These are phyloP conservation scores for Clarias gariepinus DNA, from an alignment of 2,113 vertebrate genomes.

Conservation along the genomic window DNA sequence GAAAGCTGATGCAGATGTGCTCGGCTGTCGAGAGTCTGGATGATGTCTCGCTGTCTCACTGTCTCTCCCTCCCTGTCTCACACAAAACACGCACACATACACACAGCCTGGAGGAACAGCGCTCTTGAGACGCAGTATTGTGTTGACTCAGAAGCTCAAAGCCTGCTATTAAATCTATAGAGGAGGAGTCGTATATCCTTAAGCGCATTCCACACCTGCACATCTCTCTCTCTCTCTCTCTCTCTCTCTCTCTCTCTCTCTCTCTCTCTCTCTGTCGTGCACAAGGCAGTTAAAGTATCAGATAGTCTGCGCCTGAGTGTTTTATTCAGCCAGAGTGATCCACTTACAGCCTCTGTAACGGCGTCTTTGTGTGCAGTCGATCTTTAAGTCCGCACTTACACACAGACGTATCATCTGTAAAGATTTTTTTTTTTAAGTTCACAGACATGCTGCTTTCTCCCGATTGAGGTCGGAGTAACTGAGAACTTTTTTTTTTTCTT, in stretches of 20 bases:
- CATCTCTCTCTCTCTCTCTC: background rate
- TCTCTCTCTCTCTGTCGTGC: too few species aligned
- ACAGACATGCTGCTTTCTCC: background rate
- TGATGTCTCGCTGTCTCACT: background rate
- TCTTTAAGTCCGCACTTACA: background rate
- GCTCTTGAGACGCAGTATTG: background rate
- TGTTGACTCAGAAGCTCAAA: constrained; percentile 12
- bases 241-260: background rate
- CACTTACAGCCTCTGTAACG: background rate
- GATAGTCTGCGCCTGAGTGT: background rate
- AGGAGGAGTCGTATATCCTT: background rate
- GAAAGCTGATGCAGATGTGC: constrained; percentile 26
- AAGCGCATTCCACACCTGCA: constrained; percentile 11
- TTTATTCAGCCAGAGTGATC: background rate
- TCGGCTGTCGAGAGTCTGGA: background rate
- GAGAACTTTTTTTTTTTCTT: constrained; percentile 41
- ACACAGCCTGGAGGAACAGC: background rate
- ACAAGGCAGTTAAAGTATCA: constrained; percentile 10
- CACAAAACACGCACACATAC: background rate
- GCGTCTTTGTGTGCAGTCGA: background rate
- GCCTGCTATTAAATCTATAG: constrained; percentile 13
- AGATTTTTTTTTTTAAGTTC: constrained; percentile 17
- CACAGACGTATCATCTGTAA: background rate
- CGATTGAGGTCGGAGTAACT: constrained; percentile 42
- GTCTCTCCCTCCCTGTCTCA: background rate